Evolutionary conservation across 2,113 vertebrate species (phyloP), one percentile per base, ranked within the genome.

Genomic region (Erinaceus europaeus): DNA sequence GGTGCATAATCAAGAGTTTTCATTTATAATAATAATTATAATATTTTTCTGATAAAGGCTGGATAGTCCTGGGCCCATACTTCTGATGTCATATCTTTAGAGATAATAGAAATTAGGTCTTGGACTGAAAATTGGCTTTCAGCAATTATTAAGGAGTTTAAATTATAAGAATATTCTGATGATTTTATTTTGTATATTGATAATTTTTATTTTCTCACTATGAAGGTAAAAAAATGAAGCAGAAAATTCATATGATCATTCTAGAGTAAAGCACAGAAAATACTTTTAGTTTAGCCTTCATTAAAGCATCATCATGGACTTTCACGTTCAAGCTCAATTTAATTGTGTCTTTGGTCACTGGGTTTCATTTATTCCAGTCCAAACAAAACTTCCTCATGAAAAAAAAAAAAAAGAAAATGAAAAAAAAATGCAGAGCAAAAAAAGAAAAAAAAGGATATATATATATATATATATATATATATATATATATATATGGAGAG

Each of bases 251-350:
- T 34, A 81, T 15, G 62, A 83, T 55, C 78, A 52, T 68, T 79
- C 40, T 13, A 13, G 42, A 29, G 44, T 40, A n/a, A 85, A 84
- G 61, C 7, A 50, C 6, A 40, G 65, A 50, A 80, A 77, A 53
- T 48, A 79, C 61, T 48, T 81, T 67, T 75, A 61, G 17, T 75
- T 81, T 65, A 23, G 67, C 14, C 1, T 9, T 91, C 42, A 23
- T 55, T 17, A 76, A 38, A 81, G 21, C 0, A 6, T 78, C 0
- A 6, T 78, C 87, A 84, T 78, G 71, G 57, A 79, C 81, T 92
- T 91, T 86, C 61, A 86, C 76, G 92, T 91, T 91, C 80, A 93
- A 93, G 80, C 90, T 88, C 90, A 86, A 84, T 93, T 94, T 96
- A 91, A 93, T 77, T 38, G 44, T 91, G 74, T 29, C 53, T 78